Evolutionary conservation across 2,888 invertebrate genomes (phyloP), one percentile per base, ranked within the genome.

Genomic region (Acrocyrtus sp.): DNA sequence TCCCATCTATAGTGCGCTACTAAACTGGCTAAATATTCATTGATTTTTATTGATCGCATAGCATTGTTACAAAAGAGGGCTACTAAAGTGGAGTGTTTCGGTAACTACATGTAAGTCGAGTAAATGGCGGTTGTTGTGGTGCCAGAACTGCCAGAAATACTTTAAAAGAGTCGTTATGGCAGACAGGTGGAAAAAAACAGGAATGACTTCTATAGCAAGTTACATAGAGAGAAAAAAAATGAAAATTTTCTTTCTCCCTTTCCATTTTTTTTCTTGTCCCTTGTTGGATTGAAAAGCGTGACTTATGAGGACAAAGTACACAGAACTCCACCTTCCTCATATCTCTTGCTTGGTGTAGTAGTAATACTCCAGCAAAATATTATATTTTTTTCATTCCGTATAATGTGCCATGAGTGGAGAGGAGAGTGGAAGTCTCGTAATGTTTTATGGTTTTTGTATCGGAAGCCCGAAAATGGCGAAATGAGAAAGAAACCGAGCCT

Each of bases 221-320:
- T n/a, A n/a, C n/a, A n/a, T n/a, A n/a, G n/a, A n/a, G n/a, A n/a
- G n/a, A n/a, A n/a, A n/a, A n/a, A n/a, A n/a, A n/a, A n/a, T n/a
- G n/a, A n/a, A n/a, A n/a, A n/a, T n/a, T n/a, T n/a, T n/a, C n/a
- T n/a, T n/a, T n/a, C 48, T 57, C 58, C 34, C 57, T 50, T 39
- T 66, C 58, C 39, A 45, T 50, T 19, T 50, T 51, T 39, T 53
- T 67, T 60, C 53, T 41, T 27, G 17, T 21, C 21, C 27, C 43
- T 51, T 74, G 62, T 21, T 68, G 68, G 68, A 74, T 74, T 74
- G 68, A 65, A 53, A 48, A 63, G 54, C 48, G 57, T 69, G 74
- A 69, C 68, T 65, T 69, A 69, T 68, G 65, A 72, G 47, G 65
- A 66, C 65, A 72, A 72, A 50, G 10, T n/a, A n/a, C n/a, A n/a